Conservation (phyloP, 2,797 vertebrate genomes). For the Rhyacichthys aspro region DNA sequence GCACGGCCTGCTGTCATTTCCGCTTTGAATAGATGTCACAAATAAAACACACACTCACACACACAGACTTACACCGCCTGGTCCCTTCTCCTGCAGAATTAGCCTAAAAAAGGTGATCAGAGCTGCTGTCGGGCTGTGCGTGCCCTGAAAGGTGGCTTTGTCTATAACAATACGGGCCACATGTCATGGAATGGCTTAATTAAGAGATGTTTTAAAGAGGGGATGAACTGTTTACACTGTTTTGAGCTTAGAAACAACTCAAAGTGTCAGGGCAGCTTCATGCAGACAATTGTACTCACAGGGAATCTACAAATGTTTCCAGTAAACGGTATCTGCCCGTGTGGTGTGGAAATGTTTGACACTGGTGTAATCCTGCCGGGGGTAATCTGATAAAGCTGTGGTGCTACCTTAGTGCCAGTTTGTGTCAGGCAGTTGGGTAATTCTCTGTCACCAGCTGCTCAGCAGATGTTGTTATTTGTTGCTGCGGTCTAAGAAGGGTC, state of each 20-base stretch:
- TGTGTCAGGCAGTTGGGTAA: slow-evolving; percentile 70
- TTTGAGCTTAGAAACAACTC: slow-evolving; percentile 21
- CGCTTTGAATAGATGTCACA: slow-evolving; percentile 87
- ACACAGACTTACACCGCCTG: slow-evolving; percentile 58
- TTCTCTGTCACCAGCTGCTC: slow-evolving; percentile 79
- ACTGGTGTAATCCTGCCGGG: slow-evolving; percentile 81
- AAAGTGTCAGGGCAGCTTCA: slow-evolving; percentile 6
- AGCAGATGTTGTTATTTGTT: slow-evolving; percentile 84
- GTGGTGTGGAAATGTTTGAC: slow-evolving; percentile 76
- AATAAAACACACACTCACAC: slow-evolving; percentile 77
- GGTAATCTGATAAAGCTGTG: slow-evolving; percentile 75
- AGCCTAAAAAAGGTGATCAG: slow-evolving; percentile 73
- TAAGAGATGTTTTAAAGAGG: slow-evolving; percentile 37
- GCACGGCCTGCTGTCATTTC: slow-evolving; percentile 87
- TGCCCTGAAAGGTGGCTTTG: slow-evolving; percentile 4
- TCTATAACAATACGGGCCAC: slow-evolving; percentile 46
- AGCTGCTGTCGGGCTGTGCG: slow-evolving; percentile 58
- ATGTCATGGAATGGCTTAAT: slow-evolving; percentile 12
- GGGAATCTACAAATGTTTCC: slow-evolving; percentile 39
- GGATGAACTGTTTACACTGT: slow-evolving; percentile 34
- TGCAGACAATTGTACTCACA: slow-evolving; percentile 20
- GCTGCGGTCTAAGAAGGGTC: slow-evolving; percentile 67
- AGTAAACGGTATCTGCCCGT: slow-evolving; percentile 55
- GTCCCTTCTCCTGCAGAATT: slow-evolving; percentile 65
- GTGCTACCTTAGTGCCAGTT: slow-evolving; percentile 59